Conservation (phyloP, 92 coral and sea anemone species). For the Virgularia gustaviana region DNA sequence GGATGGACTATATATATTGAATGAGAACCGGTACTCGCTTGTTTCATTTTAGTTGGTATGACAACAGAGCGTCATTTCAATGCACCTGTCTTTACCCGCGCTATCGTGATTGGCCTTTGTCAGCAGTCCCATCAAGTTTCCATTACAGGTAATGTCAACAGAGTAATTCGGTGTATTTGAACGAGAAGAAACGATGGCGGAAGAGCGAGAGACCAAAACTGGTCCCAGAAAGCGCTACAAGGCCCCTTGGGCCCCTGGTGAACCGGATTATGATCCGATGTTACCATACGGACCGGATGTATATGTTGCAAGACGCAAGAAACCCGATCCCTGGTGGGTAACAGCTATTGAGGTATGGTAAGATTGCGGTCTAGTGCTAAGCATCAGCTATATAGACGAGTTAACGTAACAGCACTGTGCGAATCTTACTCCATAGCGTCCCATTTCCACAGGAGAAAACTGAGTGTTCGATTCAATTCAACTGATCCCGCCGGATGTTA, state of each 20-base stretch:
- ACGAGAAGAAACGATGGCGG: conserved; percentile 59
- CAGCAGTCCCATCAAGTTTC: conserved; percentile 3
- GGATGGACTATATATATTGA: conserved; percentile 48
- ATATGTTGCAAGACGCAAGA: conserved; percentile 83
- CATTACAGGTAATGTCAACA: conserved; percentile 15
- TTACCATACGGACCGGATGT: conserved; percentile 93
- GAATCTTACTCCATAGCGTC: no score
- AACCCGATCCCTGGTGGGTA: conserved; percentile 98
- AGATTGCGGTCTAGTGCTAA: no score
- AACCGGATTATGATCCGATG: conserved; percentile 81
- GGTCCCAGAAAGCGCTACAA: conserved; percentile 65
- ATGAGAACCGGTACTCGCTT: not conserved
- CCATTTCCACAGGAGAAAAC: no score
- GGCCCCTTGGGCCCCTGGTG: conserved; percentile 88
- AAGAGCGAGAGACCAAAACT: conserved; percentile 61
- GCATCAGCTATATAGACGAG: no score
- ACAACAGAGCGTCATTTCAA: not conserved
- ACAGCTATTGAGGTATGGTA: conserved; percentile 94
- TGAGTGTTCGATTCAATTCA: no score
- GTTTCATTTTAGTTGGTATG: not conserved
- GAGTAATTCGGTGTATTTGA: not conserved
- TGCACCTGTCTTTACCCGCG: conserved; percentile 37
- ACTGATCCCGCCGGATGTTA: no score
- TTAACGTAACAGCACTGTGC: no score
- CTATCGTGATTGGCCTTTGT: conserved; percentile 44